phyloP scores from a whole-genome alignment of 2,113 vertebrate genomes.

The Echinops telfairi region DNA sequence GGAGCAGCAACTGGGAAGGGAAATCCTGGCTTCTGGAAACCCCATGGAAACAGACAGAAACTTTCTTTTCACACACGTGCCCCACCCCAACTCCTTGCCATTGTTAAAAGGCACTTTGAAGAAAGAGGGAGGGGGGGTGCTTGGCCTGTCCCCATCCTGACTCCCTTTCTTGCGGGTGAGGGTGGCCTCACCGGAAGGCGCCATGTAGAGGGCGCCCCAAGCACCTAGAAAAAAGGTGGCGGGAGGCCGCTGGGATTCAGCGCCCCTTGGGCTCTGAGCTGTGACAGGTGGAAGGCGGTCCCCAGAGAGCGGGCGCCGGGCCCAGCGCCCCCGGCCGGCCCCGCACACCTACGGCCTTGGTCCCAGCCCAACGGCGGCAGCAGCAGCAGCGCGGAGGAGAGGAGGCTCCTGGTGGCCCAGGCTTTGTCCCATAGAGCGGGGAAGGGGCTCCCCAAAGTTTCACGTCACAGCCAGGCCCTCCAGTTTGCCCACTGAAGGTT shows the following conservation, averaged over 20 bases:
- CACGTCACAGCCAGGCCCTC: background rate
- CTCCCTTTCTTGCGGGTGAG: background rate
- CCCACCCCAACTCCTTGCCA: background rate
- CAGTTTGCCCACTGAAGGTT: background rate
- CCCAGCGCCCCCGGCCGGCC: background rate
- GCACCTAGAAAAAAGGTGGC: background rate
- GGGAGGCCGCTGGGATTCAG: background rate
- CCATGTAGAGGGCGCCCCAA: constrained; percentile 38
- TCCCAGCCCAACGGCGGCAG: too few relatives aligned
- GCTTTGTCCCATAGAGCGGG: background rate
- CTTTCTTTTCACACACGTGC: background rate
- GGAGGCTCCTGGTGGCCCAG: background rate
- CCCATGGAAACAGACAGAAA: constrained; percentile 15
- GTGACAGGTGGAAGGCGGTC: too few relatives aligned
- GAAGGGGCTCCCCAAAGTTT: background rate
- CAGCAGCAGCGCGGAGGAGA: background rate
- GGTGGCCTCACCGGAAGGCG: background rate
- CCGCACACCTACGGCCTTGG: too few relatives aligned
- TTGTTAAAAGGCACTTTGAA: background rate
- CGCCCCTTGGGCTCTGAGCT: background rate
- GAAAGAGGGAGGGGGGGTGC: background rate
- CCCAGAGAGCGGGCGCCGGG: background rate
- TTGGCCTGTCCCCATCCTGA: background rate
- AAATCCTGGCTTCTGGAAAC: constrained; percentile 51
- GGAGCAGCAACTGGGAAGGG: background rate